phyloP scores from a whole-genome alignment of 2,888 invertebrate genomes.

The Drosophila mimetica region DNA sequence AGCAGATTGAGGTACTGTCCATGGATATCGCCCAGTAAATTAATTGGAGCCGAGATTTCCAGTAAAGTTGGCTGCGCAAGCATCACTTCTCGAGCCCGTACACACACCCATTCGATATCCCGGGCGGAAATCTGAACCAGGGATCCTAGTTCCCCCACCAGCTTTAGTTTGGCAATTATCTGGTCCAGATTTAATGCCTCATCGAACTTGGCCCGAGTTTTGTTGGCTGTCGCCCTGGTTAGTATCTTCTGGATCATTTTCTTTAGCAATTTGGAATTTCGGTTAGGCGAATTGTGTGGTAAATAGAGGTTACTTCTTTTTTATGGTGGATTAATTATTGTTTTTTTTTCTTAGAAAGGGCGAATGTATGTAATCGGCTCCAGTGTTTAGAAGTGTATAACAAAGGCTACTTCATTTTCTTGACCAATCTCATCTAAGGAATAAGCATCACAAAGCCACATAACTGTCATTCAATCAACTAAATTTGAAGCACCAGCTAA shows the following conservation, averaged over 20 bases:
- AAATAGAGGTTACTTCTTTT: neutral
- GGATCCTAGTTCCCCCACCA: constrained; percentile 87
- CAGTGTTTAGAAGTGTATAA: neutral
- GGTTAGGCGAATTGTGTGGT: too few species aligned
- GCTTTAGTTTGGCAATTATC: constrained; percentile 43
- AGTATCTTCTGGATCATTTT: neutral
- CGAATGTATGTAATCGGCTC: too few species aligned
- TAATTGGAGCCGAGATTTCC: constrained; percentile 98
- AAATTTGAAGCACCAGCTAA: constrained; percentile 51
- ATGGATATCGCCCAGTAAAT: constrained; percentile 98
- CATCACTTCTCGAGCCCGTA: constrained; percentile 98
- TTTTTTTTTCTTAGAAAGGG: neutral
- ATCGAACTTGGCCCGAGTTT: constrained; percentile 12
- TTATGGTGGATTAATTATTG: neutral
- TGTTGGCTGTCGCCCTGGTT: neutral
- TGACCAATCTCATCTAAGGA: constrained; percentile 17
- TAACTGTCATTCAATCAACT: constrained; percentile 76
- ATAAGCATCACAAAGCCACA: constrained; percentile 26
- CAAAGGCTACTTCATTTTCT: neutral
- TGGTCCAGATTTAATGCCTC: constrained; percentile 38
- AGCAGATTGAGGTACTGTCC: constrained; percentile 98
- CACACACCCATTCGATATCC: constrained; percentile 97
- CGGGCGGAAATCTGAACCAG: constrained; percentile 95
- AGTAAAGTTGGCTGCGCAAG: constrained; percentile 97
- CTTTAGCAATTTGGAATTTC: neutral